Evolutionary conservation across 1,140 invertebrate genomes (phyloP), one percentile per base, ranked within the genome.

Genomic region (Papilio polyxenes): DNA sequence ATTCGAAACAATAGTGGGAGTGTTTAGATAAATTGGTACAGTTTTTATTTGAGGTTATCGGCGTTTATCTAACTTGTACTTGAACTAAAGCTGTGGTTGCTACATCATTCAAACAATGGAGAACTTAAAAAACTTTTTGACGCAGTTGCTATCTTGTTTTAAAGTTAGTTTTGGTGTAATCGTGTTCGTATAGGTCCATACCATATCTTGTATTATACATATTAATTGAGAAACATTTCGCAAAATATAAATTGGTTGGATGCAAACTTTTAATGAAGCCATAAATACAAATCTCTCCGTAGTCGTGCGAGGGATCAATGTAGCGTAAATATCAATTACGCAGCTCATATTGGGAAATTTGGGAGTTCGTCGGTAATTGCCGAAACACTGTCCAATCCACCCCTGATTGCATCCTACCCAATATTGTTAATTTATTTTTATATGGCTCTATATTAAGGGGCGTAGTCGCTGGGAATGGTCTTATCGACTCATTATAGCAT

Each of bases 261-360:
- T 80, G 62, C 62, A 80, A 80, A 80, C 59, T 80, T 80, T 80
- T 69, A 80, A 80, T 80, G 78, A 80, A 80, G 59, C 78, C 78
- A 84, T 84, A 84, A 85, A 86, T 81, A 88, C 87, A 86, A 87
- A 87, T 89, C 84, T 81, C 76, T 65, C 48, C 59, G 56, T 75
- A 78, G 53, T 49, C 49, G 76, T 82, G 75, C 77, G 81, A 83
- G 81, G 86, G 86, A 85, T 90, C 88, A 91, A 89, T 90, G 89
- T 84, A 82, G 87, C 89, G 89, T 92, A 93, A 93, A 93, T 93
- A 93, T 93, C 92, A 92, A 93, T 93, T 93, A 92, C 85, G 82
- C 75, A 81, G 84, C 84, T 87, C 85, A 87, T 89, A 91, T 89
- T 86, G 88, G 88, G 82, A 88, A 88, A 91, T 92, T 90, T 88